Conservation (phyloP, 2,888 invertebrate genomes). For the Cephus spinipes region DNA sequence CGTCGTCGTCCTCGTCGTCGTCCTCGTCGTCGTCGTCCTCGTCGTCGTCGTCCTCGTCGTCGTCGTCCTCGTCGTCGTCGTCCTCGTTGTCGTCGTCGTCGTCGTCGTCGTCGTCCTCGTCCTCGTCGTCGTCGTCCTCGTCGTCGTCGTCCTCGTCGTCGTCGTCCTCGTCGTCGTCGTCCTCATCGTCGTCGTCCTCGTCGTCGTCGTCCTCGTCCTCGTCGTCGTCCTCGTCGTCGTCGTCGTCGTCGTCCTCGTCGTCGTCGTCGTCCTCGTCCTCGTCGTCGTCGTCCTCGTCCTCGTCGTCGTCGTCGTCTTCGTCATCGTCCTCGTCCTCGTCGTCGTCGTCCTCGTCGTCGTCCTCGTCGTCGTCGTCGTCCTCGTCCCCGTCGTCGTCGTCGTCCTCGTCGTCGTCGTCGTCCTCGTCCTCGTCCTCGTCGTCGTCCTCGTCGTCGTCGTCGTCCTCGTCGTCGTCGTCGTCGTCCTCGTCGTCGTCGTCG, state of each 20-base stretch:
- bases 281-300: neutral
- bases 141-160: slow-evolving; percentile 1
- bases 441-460: slow-evolving; percentile 1
- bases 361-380: neutral
- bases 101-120: slow-evolving; percentile 13
- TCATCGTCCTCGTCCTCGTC: neutral
- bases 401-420: slow-evolving; percentile 2
- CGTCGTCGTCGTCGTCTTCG: too few species aligned
- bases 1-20: neutral
- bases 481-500: too few species aligned
- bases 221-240: neutral
- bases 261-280: neutral
- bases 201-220: neutral
- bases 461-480: neutral
- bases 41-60: neutral
- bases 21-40: neutral
- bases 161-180: too few species aligned
- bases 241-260: neutral
- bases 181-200: too few species aligned
- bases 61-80: too few species aligned
- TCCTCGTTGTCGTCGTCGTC: too few species aligned
- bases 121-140: slow-evolving; percentile 4
- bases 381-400: slow-evolving; percentile 3
- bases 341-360: slow-evolving; percentile 3
- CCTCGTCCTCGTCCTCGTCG: neutral